Evolutionary conservation across 1,140 invertebrate genomes (phyloP).

Genomic region (Linepithema humile): DNA sequence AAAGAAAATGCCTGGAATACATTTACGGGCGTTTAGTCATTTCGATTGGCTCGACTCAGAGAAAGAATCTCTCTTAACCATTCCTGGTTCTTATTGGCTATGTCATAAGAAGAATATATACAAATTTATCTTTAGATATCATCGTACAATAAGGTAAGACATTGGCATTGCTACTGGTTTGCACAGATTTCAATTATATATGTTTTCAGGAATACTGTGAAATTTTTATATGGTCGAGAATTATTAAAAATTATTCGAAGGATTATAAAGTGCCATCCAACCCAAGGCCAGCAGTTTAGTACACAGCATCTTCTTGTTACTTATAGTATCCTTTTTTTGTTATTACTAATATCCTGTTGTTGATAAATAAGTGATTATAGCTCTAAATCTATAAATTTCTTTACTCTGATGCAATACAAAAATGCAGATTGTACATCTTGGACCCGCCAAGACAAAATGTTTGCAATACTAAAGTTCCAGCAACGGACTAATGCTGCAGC

Average conservation of each 20-base stretch:
- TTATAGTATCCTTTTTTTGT: constrained; percentile 79
- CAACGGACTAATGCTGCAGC: constrained; percentile 72
- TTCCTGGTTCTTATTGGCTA: constrained; percentile 83
- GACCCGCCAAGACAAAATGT: constrained; percentile 81
- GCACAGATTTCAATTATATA: background rate
- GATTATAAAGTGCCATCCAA: constrained; percentile 80
- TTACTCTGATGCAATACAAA: constrained; percentile 46
- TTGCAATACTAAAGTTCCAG: constrained; percentile 79
- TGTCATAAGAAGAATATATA: constrained; percentile 82
- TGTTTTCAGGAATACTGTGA: constrained; percentile 70
- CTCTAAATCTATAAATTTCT: constrained; percentile 49
- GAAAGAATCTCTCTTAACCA: constrained; percentile 76
- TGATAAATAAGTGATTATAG: background rate
- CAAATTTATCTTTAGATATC: constrained; percentile 82
- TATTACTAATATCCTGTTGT: background rate
- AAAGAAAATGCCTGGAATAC: constrained; percentile 84
- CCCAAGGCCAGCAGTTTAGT: constrained; percentile 80
- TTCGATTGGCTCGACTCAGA: constrained; percentile 77
- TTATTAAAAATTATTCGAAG: constrained; percentile 81
- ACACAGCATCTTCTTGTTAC: constrained; percentile 81
- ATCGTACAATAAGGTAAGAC: constrained; percentile 76
- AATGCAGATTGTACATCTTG: constrained; percentile 76
- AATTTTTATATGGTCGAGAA: constrained; percentile 79
- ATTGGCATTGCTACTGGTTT: background rate
- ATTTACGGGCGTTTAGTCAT: constrained; percentile 80